Evolutionary conservation across 2,797 vertebrate genomes (phyloP), one percentile per base, ranked within the genome.

Genomic region (Phrynocephalus vlangalii): DNA sequence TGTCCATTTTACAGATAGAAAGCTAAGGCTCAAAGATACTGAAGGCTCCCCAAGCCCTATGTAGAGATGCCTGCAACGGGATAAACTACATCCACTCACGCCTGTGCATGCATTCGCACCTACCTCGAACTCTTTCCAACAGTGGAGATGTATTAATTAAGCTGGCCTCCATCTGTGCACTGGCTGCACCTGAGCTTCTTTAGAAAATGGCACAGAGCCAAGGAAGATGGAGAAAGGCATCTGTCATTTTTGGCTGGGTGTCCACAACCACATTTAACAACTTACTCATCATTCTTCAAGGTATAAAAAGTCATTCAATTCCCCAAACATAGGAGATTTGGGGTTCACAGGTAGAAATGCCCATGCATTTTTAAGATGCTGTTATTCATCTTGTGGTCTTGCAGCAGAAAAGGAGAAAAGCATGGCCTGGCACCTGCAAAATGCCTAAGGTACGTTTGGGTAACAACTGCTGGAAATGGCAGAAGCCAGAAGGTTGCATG

Each of bases 131-230:
- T 30, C 63, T 76, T 80, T 71, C 75, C 28, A 77, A 75, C 22
- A 81, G 13, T 76, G 33, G 38, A 85, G 50, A 71, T 67, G 77
- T 86, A 90, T 70, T 82, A 76, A 87, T 90, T 82, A 85, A 86
- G 66, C 71, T 13, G 30, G 30, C 11, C 67, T 78, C 86, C 78
- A 90, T 84, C 77, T 80, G 85, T 13, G n/a, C 26, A 16, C 33
- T 6, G 22, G 30, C 28, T 68, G 76, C 63, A 85, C 71, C 79
- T 80, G 78, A 78, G 78, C 38, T 81, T 38, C 28, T 77, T 28
- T 22, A 81, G 71, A 1, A 3, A 63, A 33, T 38, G 66, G n/a
- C 72, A 16, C 18, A 16, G 22, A 24, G 66, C 78, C 82, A 87
- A 71, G 63, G 4, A 76, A 84, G 78, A 90, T 10, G 15, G 63